Conservation (phyloP, 2,888 invertebrate species). For the Gymnosoma rotundatum region DNA sequence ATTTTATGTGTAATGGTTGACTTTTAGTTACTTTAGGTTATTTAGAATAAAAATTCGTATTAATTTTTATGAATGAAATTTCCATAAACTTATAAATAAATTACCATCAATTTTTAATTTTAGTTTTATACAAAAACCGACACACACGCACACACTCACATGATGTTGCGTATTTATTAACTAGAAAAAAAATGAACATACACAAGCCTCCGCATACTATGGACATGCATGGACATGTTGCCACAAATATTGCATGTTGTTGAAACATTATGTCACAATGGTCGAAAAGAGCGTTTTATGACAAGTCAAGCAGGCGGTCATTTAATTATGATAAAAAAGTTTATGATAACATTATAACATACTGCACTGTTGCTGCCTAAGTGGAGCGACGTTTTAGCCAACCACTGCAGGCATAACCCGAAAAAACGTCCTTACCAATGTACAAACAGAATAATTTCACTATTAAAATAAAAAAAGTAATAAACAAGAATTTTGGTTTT, state of each 20-base stretch:
- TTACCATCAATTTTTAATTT: constrained; percentile 49
- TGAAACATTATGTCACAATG: constrained; percentile 63
- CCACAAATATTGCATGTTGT: constrained; percentile 63
- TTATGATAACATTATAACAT: constrained; percentile 43
- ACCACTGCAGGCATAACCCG: neutral
- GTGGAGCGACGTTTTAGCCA: no score
- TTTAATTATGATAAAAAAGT: constrained; percentile 67
- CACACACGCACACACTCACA: neutral
- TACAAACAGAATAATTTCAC: constrained; percentile 1
- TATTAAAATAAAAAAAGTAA: neutral
- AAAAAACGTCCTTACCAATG: neutral
- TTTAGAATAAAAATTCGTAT: no score
- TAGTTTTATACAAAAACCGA: neutral
- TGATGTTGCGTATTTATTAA: neutral
- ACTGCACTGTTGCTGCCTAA: constrained; percentile 1
- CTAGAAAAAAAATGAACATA: neutral
- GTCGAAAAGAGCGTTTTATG: constrained; percentile 59
- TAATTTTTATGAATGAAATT: constrained; percentile 35
- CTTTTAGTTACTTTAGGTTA: no score
- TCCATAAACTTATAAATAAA: constrained; percentile 43
- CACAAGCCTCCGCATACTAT: neutral
- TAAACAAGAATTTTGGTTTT: neutral
- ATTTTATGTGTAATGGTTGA: no score
- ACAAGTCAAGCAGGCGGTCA: constrained; percentile 61
- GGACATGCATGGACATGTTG: neutral